phyloP scores from a whole-genome alignment of 2,797 vertebrate genomes.

The Fringilla coelebs region DNA sequence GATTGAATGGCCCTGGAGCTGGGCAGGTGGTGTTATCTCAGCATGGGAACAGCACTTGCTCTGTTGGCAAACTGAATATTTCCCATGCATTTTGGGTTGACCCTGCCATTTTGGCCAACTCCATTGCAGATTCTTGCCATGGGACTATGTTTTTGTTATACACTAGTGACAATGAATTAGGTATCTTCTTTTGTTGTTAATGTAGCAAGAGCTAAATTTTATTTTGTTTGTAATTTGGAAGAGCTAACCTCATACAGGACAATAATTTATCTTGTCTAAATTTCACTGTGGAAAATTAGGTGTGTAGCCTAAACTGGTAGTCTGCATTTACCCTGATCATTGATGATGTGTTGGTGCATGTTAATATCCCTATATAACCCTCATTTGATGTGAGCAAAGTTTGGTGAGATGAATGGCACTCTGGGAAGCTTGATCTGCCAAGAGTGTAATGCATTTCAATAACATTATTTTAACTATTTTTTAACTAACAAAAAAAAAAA shows the following conservation, averaged over 20 bases:
- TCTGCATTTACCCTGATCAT: background rate
- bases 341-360: background rate
- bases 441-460: background rate
- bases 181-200: background rate
- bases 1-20: background rate
- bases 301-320: background rate
- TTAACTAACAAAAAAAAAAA: background rate
- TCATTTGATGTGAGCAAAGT: background rate
- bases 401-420: background rate
- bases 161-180: background rate
- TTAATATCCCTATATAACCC: background rate
- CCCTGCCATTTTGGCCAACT: background rate
- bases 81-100: background rate
- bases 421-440: background rate
- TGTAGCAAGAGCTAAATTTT: background rate
- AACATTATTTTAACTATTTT: background rate
- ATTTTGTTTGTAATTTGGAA: background rate
- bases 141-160: background rate
- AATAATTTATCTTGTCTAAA: background rate
- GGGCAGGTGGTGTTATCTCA: background rate
- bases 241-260: background rate
- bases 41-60: background rate
- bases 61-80: background rate
- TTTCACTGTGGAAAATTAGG: background rate
- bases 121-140: background rate